Evolutionary conservation across 2,888 invertebrate genomes (phyloP).

Genomic region (Pimpla rufipes): DNA sequence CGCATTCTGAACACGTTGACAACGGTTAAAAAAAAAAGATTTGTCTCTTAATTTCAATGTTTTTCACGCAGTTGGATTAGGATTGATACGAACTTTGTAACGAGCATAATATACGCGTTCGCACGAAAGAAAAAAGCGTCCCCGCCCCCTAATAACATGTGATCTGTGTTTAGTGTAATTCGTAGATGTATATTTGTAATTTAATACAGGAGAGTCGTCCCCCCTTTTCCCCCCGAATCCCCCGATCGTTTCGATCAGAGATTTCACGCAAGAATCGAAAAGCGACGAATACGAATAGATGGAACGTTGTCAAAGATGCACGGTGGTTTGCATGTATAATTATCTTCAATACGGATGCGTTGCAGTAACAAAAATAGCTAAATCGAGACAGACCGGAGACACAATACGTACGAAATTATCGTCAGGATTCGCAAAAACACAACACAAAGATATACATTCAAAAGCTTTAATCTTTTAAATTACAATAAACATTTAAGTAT

Average conservation of each 20-base stretch:
- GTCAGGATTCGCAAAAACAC: constrained; percentile 42
- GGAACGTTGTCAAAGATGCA: constrained; percentile 23
- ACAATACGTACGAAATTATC: constrained; percentile 30
- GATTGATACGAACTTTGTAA: constrained; percentile 1
- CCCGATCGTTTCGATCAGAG: constrained; percentile 9
- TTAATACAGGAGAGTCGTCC: constrained; percentile 56
- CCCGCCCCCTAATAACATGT: constrained; percentile 29
- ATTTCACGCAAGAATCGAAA: background rate
- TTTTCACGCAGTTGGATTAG: background rate
- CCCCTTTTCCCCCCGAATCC: background rate
- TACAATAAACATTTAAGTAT: constrained; percentile 82
- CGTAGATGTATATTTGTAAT: constrained; percentile 70
- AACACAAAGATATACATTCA: constrained; percentile 76
- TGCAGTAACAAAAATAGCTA: background rate
- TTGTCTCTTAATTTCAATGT: background rate
- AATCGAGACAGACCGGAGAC: background rate
- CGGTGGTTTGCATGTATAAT: constrained; percentile 45
- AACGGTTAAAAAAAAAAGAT: background rate
- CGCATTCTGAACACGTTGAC: background rate
- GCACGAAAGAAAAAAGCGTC: constrained; percentile 13
- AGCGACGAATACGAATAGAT: constrained; percentile 27
- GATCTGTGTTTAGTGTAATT: constrained; percentile 60
- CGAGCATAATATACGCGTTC: constrained; percentile 20
- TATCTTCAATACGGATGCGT: background rate
- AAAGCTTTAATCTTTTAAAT: constrained; percentile 84